Evolutionary conservation across 2,113 vertebrate genomes (phyloP).

Genomic region (Osmerus eperlanus): DNA sequence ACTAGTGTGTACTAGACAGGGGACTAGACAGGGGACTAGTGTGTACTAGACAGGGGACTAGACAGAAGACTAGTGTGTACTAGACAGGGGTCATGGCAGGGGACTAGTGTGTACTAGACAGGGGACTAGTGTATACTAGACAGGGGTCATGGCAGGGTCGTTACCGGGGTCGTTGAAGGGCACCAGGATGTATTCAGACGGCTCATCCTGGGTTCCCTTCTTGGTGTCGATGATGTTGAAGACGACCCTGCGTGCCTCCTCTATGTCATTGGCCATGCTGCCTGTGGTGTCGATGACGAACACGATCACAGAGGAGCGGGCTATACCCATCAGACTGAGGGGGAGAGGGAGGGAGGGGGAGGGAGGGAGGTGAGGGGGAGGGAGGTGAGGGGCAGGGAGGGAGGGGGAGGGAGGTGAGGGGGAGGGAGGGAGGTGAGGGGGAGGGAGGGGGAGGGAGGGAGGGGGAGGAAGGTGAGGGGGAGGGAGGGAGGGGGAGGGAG

Average conservation of each 20-base stretch:
- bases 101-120: neutral
- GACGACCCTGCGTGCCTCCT: slow-evolving; percentile 42
- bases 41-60: neutral
- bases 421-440: neutral
- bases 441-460: neutral
- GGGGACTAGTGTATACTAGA: neutral
- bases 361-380: neutral
- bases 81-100: neutral
- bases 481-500: neutral
- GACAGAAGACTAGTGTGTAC: neutral
- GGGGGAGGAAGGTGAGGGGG: too few relatives aligned
- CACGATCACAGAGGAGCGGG: slow-evolving; percentile 65
- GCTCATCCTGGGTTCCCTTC: slow-evolving; percentile 69
- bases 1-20: neutral
- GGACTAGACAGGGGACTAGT: too few relatives aligned
- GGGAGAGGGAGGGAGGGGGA: neutral
- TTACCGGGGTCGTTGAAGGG: slow-evolving; percentile 73
- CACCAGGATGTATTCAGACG: slow-evolving; percentile 74
- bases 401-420: neutral
- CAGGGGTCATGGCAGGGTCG: neutral
- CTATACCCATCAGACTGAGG: slow-evolving; percentile 70
- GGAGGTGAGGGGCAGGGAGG: too few relatives aligned
- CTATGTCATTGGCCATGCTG: slow-evolving; percentile 70
- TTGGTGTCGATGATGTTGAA: slow-evolving; percentile 64
- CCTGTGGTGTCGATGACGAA: slow-evolving; percentile 76